These are phyloP conservation scores for Mus spretus DNA, from an alignment of 2,797 vertebrate species.

Conservation along the genomic window DNA sequence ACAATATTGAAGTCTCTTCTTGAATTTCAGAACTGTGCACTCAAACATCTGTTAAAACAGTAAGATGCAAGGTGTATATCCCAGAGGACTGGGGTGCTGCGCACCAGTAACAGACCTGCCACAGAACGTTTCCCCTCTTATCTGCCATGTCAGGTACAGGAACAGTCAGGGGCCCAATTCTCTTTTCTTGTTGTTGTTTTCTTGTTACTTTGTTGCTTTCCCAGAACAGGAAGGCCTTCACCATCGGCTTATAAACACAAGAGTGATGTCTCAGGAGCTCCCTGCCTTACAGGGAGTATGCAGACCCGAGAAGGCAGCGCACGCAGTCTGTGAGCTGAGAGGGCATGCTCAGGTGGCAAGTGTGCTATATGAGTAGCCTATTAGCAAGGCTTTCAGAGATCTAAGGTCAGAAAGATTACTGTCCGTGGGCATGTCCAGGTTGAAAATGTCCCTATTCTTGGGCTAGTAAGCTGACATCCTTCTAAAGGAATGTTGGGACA, in stretches of 20 bases:
- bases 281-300: not conserved
- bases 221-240: not conserved
- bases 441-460: not conserved
- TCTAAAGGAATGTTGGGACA: not conserved
- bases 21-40: conserved; percentile 13
- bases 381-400: not conserved
- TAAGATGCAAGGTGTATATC: not conserved
- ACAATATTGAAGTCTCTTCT: not conserved
- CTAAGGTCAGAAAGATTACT: not conserved
- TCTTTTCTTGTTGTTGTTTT: not conserved
- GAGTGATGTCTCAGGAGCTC: not conserved
- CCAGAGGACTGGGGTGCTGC: not conserved
- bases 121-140: not conserved
- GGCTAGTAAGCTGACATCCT: not conserved
- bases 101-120: not conserved
- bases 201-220: not conserved
- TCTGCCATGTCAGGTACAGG: not conserved
- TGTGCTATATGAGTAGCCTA: not conserved
- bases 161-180: not conserved
- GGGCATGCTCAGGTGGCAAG: not conserved
- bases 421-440: not conserved
- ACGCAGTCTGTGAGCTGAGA: not conserved
- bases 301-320: not conserved
- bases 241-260: not conserved
- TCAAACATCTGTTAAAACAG: not conserved